Base-by-base conservation (phyloP, 2,888 invertebrate species). In the Drosophila siamana region DNA sequence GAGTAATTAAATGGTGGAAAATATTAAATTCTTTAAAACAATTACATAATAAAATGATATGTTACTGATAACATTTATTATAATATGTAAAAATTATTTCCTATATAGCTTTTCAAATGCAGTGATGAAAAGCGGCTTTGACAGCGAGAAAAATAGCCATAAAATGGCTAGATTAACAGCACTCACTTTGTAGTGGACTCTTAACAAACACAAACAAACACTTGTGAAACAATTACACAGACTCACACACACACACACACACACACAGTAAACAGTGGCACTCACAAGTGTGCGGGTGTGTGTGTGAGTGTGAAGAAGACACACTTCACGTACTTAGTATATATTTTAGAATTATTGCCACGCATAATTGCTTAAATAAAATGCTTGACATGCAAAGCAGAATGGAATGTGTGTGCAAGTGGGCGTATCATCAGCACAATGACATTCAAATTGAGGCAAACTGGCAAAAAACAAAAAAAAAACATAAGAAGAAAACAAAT, bases 301-400 rank as follows among this genome's bases (percentile, higher is more conserved):
- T 38, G 15, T 8, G 22, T 15, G 11, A 15, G 19, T 36, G 16
- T 41, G 11, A 19, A 33, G 11, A 30, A 36, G 30, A 26, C 15
- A 15, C n/a, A 48, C 19, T 48, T 64, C 2, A 46, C 41, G 22
- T 43, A 15, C 43, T 41, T 43, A 44, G 54, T 43, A 33, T 54
- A 24, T 38, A 28, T 55, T 41, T 47, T 33, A 64, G 59, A 54
- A 43, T 64, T 73, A 59, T 69, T 62, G 51, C 56, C 64, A 64
- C 54, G 54, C 71, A 77, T 79, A 82, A 82, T 82, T 85, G 75
- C 63, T 64, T 74, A 65, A 79, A 78, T 74, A 50, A 79, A 74
- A 69, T 63, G 51, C 57, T 74, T 51, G 63, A 54, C 59, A 59
- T 40, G 46, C 60, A 36, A 55, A 16, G 22, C 38, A 30, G n/a